Base-by-base conservation (phyloP, 2,888 invertebrate genomes). In the Drosophila incognita region DNA sequence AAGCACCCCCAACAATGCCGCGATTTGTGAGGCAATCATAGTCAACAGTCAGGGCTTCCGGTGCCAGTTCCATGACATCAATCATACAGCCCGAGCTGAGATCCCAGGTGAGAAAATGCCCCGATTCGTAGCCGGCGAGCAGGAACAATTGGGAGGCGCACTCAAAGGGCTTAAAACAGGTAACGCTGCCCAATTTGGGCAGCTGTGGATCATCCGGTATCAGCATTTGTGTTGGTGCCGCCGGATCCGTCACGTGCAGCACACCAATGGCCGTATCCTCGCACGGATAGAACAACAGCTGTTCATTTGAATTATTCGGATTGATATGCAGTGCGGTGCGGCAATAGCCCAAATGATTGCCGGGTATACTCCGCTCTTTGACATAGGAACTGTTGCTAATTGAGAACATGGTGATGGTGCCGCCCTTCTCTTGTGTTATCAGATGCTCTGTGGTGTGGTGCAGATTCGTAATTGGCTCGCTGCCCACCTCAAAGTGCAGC, bases 361-460 rank as follows among this genome's bases (percentile, higher is more conserved):
- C 94, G n/a, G 94, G 92, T 66, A 95, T 94, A 8, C 94, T 93
- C 70, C 94, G 94, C 40, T 94, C 93, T 74, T 95, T 93, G 69
- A 94, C 93, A 70, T 96, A 96, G 66, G 95, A 95, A 8, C 94
- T 93, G 83, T 95, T 95, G 69, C 94, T 94, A 79, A 94, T 94
- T 79, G 94, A 93, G 95, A 96, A 96, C 76, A 96, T 93, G 93
- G 96, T 96, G 51, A 95, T 94, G 59, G 94, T 93, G 74, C 96
- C 97, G 71, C 95, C 95, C 92, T 97, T 97, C 91, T 96, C 96
- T 93, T 97, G 97, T 11, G 96, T 95, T 79, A 96, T 94, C 76
- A 97, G 94, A 77, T 95, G 94, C 76, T 94, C 94, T 64, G 94
- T 94, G 5, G 95, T 94, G 87, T 95, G 95, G 83, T 92, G 92